These are phyloP conservation scores for Lanius ludovicianus DNA, from an alignment of 2,113 vertebrate genomes.

Conservation along the genomic window DNA sequence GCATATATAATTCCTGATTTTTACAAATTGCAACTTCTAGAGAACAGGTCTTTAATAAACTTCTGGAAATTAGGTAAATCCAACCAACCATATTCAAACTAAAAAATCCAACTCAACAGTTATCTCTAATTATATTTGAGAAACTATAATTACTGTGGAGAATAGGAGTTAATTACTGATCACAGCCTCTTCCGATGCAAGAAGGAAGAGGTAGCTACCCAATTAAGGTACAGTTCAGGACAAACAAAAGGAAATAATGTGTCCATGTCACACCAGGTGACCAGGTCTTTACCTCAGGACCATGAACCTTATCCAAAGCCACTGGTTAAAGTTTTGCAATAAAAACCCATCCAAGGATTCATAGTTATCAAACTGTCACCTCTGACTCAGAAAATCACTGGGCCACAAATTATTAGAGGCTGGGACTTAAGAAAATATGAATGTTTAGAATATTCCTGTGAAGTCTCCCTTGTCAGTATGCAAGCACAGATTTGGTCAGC, in stretches of 20 bases:
- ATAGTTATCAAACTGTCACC: neutral
- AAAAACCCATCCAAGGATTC: neutral
- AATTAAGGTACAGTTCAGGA: neutral
- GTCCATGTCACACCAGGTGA: neutral
- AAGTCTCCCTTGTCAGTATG: neutral
- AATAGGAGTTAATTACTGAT: neutral
- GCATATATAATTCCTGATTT: neutral
- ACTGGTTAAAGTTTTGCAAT: neutral
- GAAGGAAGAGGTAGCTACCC: neutral
- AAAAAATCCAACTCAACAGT: neutral
- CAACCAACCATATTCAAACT: neutral
- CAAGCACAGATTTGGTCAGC: neutral
- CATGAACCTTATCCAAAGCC: neutral
- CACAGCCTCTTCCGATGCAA: neutral
- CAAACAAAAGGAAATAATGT: neutral
- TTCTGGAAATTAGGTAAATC: neutral
- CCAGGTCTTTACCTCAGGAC: neutral
- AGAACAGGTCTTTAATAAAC: neutral
- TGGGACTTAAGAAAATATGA: neutral
- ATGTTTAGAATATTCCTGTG: neutral
- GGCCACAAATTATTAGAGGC: neutral
- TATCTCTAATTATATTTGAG: neutral
- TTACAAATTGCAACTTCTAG: neutral
- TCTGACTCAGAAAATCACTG: neutral
- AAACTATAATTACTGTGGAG: neutral